Evolutionary conservation across 2,113 vertebrate genomes (phyloP), one percentile per base, ranked within the genome.

Genomic region (Tupaia tana): DNA sequence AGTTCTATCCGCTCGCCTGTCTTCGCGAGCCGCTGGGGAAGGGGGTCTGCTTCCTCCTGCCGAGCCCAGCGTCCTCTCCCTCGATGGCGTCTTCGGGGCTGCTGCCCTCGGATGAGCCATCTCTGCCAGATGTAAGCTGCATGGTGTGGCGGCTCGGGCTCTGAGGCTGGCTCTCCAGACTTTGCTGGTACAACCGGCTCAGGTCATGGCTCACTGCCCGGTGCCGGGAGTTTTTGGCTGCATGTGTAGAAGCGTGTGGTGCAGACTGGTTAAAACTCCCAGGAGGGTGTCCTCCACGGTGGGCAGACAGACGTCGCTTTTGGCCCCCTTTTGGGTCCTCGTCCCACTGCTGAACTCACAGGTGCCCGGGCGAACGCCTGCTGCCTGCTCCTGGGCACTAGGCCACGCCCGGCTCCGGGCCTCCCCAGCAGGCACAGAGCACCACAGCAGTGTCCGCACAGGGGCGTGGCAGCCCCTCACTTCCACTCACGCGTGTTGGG

Each of bases 71-170:
- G 25, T 15, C 29, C 1, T 13, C 25, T 31, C 27, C 59, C 58
- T 64, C 6, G 58, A 5, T 43, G 2, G 2, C 10, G n/a, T 29
- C 27, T 25, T 56, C 29, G 1, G 43, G 43, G 43, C 43, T 43
- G 43, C 43, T 43, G 43, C 43, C 43, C 43, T 43, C 43, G 43
- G 43, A 13, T 13, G 7, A 58, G 13, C 19, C 22, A 43, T 27
- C 12, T 29, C 5, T 13, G 18, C 27, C 19, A 27, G 6, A 2
- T 0, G 4, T 19, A 9, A 18, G 3, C 20, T 25, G 3, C 2
- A 27, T 9, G 34, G 3, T 1, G 6, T 1, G 12, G 63, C 3
- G 29, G 2, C 3, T 5, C 3, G 1, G 14, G 11, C 56, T 63
- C 58, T n/a, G 52, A 73, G 59, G 22, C 1, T 13, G 31, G 2